phyloP scores from a whole-genome alignment of 2,797 vertebrate genomes.

The Trachurus trachurus region DNA sequence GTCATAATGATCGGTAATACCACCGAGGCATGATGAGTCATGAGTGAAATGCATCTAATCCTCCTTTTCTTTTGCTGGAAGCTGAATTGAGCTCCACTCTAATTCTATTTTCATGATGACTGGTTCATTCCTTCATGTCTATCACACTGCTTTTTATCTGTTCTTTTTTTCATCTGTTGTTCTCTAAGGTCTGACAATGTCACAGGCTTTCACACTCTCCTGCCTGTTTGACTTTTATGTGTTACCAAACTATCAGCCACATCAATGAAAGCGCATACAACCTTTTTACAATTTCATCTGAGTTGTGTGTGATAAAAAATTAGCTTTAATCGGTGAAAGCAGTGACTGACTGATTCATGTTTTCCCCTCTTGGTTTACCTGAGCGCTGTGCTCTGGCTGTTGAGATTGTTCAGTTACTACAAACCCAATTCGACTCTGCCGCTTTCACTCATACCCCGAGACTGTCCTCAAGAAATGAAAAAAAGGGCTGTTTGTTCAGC shows the following conservation, averaged over 20 bases:
- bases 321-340: background rate
- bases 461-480: too few species aligned
- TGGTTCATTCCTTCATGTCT: slow-evolving; percentile 47
- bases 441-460: too few species aligned
- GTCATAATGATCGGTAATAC: slow-evolving; percentile 61
- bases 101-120: slow-evolving; percentile 58
- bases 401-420: background rate
- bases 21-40: slow-evolving; percentile 61
- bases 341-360: background rate
- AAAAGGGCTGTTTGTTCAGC: too few species aligned
- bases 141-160: slow-evolving; percentile 7
- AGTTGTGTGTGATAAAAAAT: background rate
- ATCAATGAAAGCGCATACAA: background rate
- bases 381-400: background rate
- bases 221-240: background rate
- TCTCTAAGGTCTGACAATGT: too few species aligned
- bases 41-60: slow-evolving; percentile 67
- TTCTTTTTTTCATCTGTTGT: background rate
- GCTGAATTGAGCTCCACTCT: slow-evolving; percentile 49
- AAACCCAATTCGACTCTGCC: background rate
- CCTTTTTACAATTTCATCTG: background rate
- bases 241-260: background rate
- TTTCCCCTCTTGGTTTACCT: background rate
- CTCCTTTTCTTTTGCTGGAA: slow-evolving; percentile 42
- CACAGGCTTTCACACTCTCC: background rate